A percentile compares a stretch with the other conserved stretches of the same genome.
Conservation (phyloP, 2,797 vertebrate genomes). For the Hypotaenidia philippensis region DNA sequence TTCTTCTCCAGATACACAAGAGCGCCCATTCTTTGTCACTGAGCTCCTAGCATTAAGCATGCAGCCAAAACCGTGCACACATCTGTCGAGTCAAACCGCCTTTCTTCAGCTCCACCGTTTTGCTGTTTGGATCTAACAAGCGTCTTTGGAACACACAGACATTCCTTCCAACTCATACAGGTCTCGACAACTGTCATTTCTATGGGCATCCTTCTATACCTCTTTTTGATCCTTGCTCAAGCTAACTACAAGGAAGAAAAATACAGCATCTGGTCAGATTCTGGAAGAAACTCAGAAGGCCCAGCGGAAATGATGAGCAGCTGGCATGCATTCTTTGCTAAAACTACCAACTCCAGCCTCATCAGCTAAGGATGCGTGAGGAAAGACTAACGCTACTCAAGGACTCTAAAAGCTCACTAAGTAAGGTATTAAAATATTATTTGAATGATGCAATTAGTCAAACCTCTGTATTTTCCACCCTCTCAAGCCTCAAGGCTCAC, state of each 20-base stretch:
- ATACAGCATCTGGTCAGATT: not conserved
- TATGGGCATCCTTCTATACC: not conserved
- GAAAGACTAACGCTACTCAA: not conserved
- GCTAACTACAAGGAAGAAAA: not conserved
- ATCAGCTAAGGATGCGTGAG: not conserved
- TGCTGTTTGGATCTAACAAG: not conserved
- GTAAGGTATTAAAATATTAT: not conserved
- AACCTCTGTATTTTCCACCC: conserved; percentile 40
- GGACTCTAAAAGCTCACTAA: not conserved
- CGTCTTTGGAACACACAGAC: not conserved
- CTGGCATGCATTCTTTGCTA: not conserved
- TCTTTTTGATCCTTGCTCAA: not conserved
- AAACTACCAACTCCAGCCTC: not conserved
- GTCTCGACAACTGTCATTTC: not conserved
- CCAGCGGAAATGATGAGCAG: not conserved
- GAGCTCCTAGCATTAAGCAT: not conserved
- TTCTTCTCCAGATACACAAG: not conserved
- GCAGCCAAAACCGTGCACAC: not conserved
- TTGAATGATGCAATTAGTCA: not conserved
- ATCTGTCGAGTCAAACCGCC: not conserved
- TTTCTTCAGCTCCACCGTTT: not conserved
- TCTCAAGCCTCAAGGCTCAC: conserved; percentile 76
- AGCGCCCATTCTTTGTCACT: not conserved
- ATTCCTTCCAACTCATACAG: not conserved
- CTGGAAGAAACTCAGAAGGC: not conserved